Evolutionary conservation across 2,113 vertebrate species (phyloP), one percentile per base, ranked within the genome.

Genomic region (Campylorhamphus procurvoides): DNA sequence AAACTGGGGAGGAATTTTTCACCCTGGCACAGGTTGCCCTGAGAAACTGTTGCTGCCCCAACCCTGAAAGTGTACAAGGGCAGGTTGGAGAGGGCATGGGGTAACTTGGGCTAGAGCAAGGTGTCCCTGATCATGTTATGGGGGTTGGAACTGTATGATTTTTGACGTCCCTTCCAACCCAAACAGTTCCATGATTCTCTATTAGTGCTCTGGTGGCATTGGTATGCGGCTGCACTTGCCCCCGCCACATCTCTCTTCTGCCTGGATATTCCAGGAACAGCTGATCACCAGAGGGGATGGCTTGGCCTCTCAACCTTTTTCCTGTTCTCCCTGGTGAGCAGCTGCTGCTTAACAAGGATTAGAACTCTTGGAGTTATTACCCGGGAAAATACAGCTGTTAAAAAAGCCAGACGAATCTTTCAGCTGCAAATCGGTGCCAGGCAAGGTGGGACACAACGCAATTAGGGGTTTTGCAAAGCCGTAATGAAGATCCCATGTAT

Each of bases 401-500:
- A 80, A 73, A 49, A 7, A 20, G 2, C 3, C 58, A 60, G 29
- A 74, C n/a, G 24, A 60, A 76, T 16, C 9, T 0, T 0, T 27
- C 8, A 47, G 10, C 37, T 62, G 69, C 47, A 50, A 76, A 84
- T 56, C 1, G 3, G 27, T 80, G 28, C 15, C 7, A 5, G 8
- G 53, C 15, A 13, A 60, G 60, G 81, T 55, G 66, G 72, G 49
- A 37, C 76, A 35, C 44, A 42, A 37, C 37, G 42, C 75, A 28
- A 3, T 24, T 6, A 76, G 15, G 53, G 11, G 49, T 24, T 73
- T 20, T 37, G 53, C 69, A 73, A 49, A 53, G 64, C 62, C 62
- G 47, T 63, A 40, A n/a, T 0, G 1, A 50, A 59, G 39, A 19
- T 39, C 37, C 62, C 3, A 2, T 16, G 17, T 28, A 14, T 3